These are phyloP conservation scores for Pantelozetes paolii DNA, from an alignment of 2,888 invertebrate species.

Conservation along the genomic window DNA sequence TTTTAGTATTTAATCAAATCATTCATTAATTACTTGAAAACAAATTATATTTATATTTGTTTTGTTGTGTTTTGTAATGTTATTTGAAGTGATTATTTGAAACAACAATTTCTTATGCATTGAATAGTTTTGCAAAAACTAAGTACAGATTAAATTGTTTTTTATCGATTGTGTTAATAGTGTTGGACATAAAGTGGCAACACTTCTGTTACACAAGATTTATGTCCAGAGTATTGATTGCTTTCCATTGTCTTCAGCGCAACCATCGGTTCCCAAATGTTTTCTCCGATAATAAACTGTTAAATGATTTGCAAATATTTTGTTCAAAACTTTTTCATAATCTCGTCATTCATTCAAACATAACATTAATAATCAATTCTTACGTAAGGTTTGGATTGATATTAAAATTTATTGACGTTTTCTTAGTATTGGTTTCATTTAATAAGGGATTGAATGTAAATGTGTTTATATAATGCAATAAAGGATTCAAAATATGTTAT, in stretches of 20 bases:
- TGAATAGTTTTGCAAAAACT: not conserved
- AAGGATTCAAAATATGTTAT: too few relatives aligned
- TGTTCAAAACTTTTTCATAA: too few relatives aligned
- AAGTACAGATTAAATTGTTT: slow-evolving; percentile 10
- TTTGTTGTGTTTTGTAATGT: not conserved
- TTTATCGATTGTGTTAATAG: not conserved
- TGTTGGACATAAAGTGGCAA: not conserved
- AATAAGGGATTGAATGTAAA: too few relatives aligned
- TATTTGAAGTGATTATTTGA: slow-evolving; percentile 10
- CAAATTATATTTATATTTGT: slow-evolving; percentile 6
- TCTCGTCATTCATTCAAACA: too few relatives aligned
- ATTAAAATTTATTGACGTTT: too few relatives aligned
- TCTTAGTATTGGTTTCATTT: too few relatives aligned
- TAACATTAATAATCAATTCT: too few relatives aligned
- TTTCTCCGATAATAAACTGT: not conserved
- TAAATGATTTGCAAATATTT: too few relatives aligned
- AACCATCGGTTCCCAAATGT: slow-evolving; percentile 7
- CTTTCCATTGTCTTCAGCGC: slow-evolving; percentile 6
- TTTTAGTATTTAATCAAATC: too few relatives aligned
- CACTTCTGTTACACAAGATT: slow-evolving; percentile 13
- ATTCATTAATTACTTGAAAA: slow-evolving; percentile 8
- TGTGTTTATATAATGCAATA: too few relatives aligned
- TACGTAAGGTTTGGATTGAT: too few relatives aligned
- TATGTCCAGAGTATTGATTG: slow-evolving; percentile 11
- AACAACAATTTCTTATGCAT: not conserved